Conservation (phyloP, 2,888 invertebrate species). For the Ceriagrion tenellum region DNA sequence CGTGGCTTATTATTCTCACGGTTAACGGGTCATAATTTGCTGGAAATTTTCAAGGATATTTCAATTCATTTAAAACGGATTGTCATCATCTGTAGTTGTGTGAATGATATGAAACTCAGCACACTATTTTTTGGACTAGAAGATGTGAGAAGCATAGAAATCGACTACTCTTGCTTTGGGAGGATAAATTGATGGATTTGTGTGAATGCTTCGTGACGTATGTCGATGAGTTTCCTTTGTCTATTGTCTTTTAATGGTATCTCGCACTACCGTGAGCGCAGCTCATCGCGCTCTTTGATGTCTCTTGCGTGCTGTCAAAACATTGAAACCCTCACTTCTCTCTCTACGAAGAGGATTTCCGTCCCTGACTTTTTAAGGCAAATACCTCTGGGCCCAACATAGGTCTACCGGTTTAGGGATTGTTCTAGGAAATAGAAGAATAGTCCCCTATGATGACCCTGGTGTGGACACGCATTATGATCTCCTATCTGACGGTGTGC, state of each 20-base stretch:
- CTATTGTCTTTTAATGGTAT: background rate
- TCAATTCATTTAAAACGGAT: too few species aligned
- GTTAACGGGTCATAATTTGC: too few species aligned
- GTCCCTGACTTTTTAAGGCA: background rate
- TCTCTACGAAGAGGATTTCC: background rate
- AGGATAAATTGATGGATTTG: too few species aligned
- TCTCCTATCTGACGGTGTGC: background rate
- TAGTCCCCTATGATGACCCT: background rate
- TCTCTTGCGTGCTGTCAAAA: background rate
- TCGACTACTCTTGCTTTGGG: too few species aligned
- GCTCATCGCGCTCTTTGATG: too few species aligned
- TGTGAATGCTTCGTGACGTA: background rate
- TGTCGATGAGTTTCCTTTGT: background rate
- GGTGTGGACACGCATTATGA: background rate
- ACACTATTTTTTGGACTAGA: too few species aligned
- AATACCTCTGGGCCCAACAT: background rate
- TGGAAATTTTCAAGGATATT: too few species aligned
- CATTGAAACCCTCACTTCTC: background rate
- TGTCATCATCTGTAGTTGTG: too few species aligned
- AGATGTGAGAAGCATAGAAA: too few species aligned
- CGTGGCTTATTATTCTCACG: too few species aligned
- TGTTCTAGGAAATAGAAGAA: background rate
- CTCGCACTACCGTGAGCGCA: background rate
- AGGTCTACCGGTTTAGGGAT: background rate
- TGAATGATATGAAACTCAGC: too few species aligned